Evolutionary conservation across 1,140 invertebrate species (phyloP).

Genomic region (Micrasema longulum): DNA sequence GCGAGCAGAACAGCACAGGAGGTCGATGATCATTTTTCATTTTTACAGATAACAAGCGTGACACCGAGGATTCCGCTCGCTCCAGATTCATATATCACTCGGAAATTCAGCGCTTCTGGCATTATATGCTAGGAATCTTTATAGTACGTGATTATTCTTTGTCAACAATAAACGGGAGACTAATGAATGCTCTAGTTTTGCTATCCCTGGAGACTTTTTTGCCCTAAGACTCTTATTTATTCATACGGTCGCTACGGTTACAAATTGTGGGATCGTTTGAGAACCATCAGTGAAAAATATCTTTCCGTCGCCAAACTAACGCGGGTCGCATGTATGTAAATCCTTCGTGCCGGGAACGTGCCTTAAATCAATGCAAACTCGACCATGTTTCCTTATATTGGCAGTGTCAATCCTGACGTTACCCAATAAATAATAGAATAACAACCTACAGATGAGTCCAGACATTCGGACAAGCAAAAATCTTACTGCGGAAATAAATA

Average conservation of each 20-base stretch:
- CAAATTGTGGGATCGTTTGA: no score
- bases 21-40: constrained; percentile 53
- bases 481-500: no score
- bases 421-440: constrained; percentile 23
- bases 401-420: constrained; percentile 23
- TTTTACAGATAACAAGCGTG: constrained; percentile 52
- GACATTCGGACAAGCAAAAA: not conserved
- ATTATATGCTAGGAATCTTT: constrained; percentile 39
- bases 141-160: constrained; percentile 42
- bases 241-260: no score
- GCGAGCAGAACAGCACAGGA: constrained; percentile 46
- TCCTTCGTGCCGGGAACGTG: not conserved
- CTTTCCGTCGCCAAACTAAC: no score
- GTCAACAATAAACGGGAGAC: constrained; percentile 44
- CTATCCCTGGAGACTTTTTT: constrained; percentile 9
- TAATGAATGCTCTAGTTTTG: constrained; percentile 1
- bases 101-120: constrained; percentile 41
- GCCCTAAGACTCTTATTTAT: not conserved
- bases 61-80: constrained; percentile 35
- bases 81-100: constrained; percentile 48
- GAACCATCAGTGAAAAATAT: no score
- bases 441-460: constrained; percentile 10
- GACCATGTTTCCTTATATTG: constrained; percentile 22
- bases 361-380: constrained; percentile 21
- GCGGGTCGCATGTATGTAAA: not conserved